A percentile compares a stretch with the other conserved stretches of the same genome.
phyloP scores from a whole-genome alignment of 92 coral and sea anemone species.

The Plumapathes pennacea region DNA sequence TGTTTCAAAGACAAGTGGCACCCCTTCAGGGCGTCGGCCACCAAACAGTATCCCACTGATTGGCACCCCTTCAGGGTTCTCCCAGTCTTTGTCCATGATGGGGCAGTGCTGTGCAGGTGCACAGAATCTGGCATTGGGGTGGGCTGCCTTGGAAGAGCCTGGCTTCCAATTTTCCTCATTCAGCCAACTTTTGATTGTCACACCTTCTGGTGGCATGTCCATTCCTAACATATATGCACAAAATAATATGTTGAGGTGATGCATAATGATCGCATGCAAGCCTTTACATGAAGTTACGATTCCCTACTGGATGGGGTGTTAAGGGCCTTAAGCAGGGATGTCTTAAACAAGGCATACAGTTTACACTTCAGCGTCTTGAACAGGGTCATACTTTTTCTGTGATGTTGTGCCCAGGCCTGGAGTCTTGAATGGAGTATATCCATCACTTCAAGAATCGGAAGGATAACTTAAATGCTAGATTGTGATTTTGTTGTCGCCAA shows the following conservation, averaged over 20 bases:
- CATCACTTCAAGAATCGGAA: too few relatives aligned
- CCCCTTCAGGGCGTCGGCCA: conserved; percentile 82
- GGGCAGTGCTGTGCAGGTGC: conserved; percentile 72
- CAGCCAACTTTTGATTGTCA: conserved; percentile 66
- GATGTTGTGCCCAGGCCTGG: too few relatives aligned
- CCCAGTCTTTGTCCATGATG: conserved; percentile 89
- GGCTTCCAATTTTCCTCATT: conserved; percentile 74
- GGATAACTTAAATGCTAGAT: too few relatives aligned
- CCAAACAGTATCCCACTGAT: conserved; percentile 86
- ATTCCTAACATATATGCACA: conserved; percentile 29
- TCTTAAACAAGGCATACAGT: too few relatives aligned
- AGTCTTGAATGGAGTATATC: too few relatives aligned
- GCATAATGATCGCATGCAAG: too few relatives aligned
- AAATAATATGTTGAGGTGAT: neutral
- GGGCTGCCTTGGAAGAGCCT: conserved; percentile 61
- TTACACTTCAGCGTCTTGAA: too few relatives aligned
- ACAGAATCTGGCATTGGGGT: conserved; percentile 87
- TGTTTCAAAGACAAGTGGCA: conserved; percentile 77
- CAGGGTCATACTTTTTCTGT: too few relatives aligned
- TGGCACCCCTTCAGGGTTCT: conserved; percentile 82
- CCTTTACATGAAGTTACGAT: too few relatives aligned
- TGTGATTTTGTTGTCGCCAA: too few relatives aligned
- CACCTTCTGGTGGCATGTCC: conserved; percentile 48
- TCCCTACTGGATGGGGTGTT: too few relatives aligned
- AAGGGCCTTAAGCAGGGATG: too few relatives aligned